Percentiles rank a stretch among this genome's conserved stretches.
Evolutionary conservation across 2,888 invertebrate genomes (phyloP).

Genomic region (Hipparchia semele): DNA sequence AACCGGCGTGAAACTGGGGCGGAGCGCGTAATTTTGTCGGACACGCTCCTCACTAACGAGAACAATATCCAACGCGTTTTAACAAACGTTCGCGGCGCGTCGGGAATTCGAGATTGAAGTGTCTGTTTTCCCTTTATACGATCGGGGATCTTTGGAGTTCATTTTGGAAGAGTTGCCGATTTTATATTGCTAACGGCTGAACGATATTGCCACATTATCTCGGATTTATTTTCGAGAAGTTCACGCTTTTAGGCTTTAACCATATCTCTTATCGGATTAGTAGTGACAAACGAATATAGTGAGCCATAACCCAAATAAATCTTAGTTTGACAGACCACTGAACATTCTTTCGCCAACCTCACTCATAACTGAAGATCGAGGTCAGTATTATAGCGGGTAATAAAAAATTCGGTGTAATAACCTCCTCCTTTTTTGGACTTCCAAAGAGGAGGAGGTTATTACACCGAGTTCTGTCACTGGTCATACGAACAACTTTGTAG

Average conservation of each 20-base stretch:
- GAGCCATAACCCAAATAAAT: too few species aligned
- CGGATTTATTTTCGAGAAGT: constrained; percentile 16
- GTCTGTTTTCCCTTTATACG: constrained; percentile 57
- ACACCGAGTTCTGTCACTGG: too few species aligned
- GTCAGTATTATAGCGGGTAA: too few species aligned
- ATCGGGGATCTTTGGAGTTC: constrained; percentile 55
- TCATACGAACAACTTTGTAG: too few species aligned
- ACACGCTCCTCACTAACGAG: constrained; percentile 62
- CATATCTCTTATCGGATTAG: not conserved
- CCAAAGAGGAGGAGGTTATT: too few species aligned
- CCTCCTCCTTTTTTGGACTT: too few species aligned
- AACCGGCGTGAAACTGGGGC: constrained; percentile 68
- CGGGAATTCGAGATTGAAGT: constrained; percentile 69
- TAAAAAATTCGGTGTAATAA: too few species aligned
- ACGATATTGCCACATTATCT: constrained; percentile 10
- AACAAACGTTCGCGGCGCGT: constrained; percentile 67
- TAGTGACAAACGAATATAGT: not conserved
- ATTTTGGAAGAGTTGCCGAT: constrained; percentile 58
- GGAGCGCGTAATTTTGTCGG: constrained; percentile 70
- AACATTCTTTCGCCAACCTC: too few species aligned
- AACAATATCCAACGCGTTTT: constrained; percentile 75
- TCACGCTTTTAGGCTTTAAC: constrained; percentile 8
- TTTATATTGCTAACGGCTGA: constrained; percentile 13
- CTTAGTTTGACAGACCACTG: too few species aligned
- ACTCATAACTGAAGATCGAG: too few species aligned